Percentiles rank a stretch among this genome's conserved stretches.
These are phyloP conservation scores for Tuberolachnus salignus DNA, from an alignment of 2,888 invertebrate genomes.

Conservation along the genomic window DNA sequence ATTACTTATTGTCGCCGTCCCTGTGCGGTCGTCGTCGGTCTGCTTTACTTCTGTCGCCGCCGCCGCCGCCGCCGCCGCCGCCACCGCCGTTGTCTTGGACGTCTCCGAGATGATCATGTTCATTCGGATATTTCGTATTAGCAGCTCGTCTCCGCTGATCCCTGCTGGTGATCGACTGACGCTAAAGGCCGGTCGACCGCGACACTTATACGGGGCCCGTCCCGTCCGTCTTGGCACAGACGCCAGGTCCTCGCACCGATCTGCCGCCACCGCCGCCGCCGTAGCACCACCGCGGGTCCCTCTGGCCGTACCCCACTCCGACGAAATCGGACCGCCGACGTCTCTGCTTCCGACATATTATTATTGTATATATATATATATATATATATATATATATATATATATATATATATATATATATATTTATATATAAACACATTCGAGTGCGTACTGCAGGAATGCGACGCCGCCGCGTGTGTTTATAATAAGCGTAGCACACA, in stretches of 20 bases:
- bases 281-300: neutral
- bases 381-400: neutral
- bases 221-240: conserved; percentile 28
- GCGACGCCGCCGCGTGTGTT: conserved; percentile 27
- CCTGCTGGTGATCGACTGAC: conserved; percentile 23
- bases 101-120: too few species aligned
- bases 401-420: conserved; percentile 17
- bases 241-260: conserved; percentile 8
- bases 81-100: neutral
- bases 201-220: conserved; percentile 36
- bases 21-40: neutral
- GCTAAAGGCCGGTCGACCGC: neutral
- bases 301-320: conserved; percentile 32
- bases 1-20: conserved; percentile 7
- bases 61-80: neutral
- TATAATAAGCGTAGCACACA: conserved; percentile 51
- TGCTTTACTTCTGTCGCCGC: neutral
- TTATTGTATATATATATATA: neutral
- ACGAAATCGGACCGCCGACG: neutral
- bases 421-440: too few species aligned
- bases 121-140: too few species aligned
- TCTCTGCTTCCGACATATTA: neutral
- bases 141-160: neutral
- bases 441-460: conserved; percentile 13
- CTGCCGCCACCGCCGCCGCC: neutral